A percentile compares a stretch with the other conserved stretches of the same genome.
Evolutionary conservation across 92 coral and sea anemone species (phyloP).

Genomic region (Parazoanthus atlanticus): DNA sequence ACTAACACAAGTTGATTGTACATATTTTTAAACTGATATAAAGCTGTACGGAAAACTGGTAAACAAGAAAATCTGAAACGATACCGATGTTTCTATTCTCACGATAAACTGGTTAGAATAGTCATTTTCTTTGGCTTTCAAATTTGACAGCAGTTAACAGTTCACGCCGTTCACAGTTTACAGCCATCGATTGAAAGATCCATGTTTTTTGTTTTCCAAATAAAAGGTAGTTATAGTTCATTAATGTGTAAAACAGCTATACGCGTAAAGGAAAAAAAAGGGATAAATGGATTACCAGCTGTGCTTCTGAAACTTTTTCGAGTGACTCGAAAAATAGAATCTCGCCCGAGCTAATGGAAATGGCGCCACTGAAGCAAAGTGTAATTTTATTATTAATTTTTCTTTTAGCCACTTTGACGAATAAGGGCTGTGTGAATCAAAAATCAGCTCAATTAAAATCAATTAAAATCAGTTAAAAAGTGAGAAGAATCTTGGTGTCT

Average conservation of each 20-base stretch:
- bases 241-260: not conserved
- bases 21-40: too few species aligned
- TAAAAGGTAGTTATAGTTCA: not conserved
- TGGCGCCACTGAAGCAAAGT: slow-evolving; percentile 17
- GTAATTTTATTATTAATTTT: not conserved
- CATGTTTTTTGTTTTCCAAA: not conserved
- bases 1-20: too few species aligned
- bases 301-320: not conserved
- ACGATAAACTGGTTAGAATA: too few species aligned
- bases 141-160: not conserved
- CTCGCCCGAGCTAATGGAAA: not conserved
- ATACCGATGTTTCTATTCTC: too few species aligned
- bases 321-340: not conserved
- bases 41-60: too few species aligned
- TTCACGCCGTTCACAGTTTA: not conserved
- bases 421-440: not conserved
- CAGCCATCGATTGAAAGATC: not conserved
- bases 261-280: not conserved
- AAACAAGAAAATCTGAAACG: too few species aligned
- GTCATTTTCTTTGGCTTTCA: not conserved
- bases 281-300: slow-evolving; percentile 1
- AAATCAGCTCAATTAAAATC: too few species aligned
- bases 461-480: not conserved
- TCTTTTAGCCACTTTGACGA: not conserved
- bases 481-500: not conserved